phyloP scores from a whole-genome alignment of 1,140 invertebrate species.

The Apolygus lucorum region DNA sequence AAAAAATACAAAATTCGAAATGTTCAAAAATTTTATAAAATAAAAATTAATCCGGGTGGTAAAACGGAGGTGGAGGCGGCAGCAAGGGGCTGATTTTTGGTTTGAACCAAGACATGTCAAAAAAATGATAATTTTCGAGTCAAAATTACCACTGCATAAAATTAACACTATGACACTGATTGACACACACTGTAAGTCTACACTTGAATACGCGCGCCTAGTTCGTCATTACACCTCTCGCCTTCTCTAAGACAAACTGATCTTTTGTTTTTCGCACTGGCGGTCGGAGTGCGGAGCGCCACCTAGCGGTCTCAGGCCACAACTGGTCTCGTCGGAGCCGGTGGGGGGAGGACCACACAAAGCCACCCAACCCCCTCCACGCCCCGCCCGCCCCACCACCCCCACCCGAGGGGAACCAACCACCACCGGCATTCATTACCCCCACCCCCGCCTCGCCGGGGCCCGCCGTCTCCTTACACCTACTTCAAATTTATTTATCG shows the following conservation, averaged over 20 bases:
- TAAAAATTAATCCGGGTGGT: conserved; percentile 28
- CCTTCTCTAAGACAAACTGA: conserved; percentile 19
- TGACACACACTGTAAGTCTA: conserved; percentile 14
- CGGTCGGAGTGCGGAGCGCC: conserved; percentile 4
- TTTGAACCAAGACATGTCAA: not conserved
- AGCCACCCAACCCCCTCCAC: not conserved
- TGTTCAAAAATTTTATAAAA: too few species aligned
- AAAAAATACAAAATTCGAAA: too few species aligned
- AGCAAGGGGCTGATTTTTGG: not conserved
- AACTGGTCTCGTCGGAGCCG: not conserved
- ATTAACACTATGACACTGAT: conserved; percentile 6
- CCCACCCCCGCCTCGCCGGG: not conserved
- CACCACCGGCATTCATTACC: conserved; percentile 4
- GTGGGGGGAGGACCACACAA: not conserved
- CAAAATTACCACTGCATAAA: not conserved
- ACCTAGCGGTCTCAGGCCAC: conserved; percentile 21
- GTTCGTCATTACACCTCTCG: conserved; percentile 17
- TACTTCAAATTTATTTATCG: conserved; percentile 16
- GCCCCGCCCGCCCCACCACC: not conserved
- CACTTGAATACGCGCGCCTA: conserved; percentile 10
- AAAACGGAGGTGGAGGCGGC: conserved; percentile 23
- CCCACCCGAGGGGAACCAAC: not conserved
- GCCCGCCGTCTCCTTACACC: conserved; percentile 2
- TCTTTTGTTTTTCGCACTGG: conserved; percentile 17
- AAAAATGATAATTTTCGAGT: not conserved